phyloP scores from a whole-genome alignment of 2,797 vertebrate genomes.

The Phoeniculus purpureus region DNA sequence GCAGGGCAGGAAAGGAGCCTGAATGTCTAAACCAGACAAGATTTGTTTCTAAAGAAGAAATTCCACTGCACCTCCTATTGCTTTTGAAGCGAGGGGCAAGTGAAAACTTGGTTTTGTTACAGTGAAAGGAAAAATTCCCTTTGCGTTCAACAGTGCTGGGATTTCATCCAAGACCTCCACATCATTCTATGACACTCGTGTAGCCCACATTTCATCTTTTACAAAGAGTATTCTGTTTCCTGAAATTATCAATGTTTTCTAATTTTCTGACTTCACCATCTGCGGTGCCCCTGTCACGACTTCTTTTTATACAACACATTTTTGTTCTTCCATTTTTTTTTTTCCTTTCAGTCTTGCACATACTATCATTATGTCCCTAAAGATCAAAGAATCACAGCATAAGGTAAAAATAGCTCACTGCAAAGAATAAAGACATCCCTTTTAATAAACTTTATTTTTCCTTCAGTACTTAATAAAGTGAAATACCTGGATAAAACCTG shows the following conservation, averaged over 20 bases:
- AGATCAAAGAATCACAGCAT: constrained; percentile 31
- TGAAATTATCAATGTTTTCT: constrained; percentile 48
- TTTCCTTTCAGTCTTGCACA: neutral
- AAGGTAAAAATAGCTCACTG: constrained; percentile 32
- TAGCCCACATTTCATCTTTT: constrained; percentile 25
- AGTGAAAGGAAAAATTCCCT: constrained; percentile 8
- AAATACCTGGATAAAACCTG: constrained; percentile 38
- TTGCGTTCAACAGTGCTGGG: neutral
- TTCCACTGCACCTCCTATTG: neutral
- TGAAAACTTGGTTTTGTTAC: constrained; percentile 13
- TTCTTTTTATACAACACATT: constrained; percentile 32
- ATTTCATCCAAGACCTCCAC: constrained; percentile 42
- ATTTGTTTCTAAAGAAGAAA: constrained; percentile 15
- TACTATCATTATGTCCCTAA: neutral
- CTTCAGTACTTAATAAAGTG: constrained; percentile 43
- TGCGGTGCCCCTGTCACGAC: neutral
- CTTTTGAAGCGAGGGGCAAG: neutral
- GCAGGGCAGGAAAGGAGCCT: neutral
- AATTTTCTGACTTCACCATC: constrained; percentile 44
- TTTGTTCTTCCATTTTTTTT: neutral
- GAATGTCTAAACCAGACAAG: neutral
- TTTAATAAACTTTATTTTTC: constrained; percentile 20
- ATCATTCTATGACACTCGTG: constrained; percentile 7
- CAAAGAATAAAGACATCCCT: neutral
- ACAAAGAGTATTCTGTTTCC: constrained; percentile 19